Conservation (phyloP, 2,888 invertebrate species). For the Nomada flava region DNA sequence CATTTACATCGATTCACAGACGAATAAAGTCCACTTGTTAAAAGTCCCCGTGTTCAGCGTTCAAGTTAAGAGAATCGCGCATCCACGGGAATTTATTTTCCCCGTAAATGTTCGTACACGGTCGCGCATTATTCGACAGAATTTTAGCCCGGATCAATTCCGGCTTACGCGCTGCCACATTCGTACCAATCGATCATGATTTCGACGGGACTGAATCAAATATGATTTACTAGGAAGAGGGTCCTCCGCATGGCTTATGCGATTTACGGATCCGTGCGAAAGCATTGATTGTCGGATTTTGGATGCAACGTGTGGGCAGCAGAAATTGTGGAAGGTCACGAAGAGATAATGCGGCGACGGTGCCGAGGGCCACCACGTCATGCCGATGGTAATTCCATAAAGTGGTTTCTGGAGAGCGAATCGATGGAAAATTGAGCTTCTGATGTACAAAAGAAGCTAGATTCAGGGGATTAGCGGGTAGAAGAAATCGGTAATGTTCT, state of each 20-base stretch:
- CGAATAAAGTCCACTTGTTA: too few relatives aligned
- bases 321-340: conserved; percentile 67
- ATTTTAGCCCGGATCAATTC: conserved; percentile 25
- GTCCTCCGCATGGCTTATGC: conserved; percentile 59
- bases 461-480: conserved; percentile 46
- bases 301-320: conserved; percentile 45
- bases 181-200: conserved; percentile 60
- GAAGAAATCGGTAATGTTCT: conserved; percentile 35
- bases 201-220: conserved; percentile 51
- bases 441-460: conserved; percentile 23
- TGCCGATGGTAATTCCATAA: conserved; percentile 57
- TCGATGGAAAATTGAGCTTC: conserved; percentile 52
- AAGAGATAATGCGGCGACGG: conserved; percentile 63
- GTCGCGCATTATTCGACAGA: conserved; percentile 1
- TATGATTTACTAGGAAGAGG: conserved; percentile 63
- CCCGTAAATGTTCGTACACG: background rate
- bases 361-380: conserved; percentile 18
- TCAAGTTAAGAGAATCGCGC: background rate
- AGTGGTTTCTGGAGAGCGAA: conserved; percentile 50
- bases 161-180: conserved; percentile 40
- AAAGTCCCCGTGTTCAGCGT: too few relatives aligned
- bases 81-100: background rate
- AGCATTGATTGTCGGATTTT: conserved; percentile 69
- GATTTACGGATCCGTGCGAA: conserved; percentile 66
- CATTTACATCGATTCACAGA: too few relatives aligned